phyloP scores from a whole-genome alignment of 1,140 invertebrate genomes.

The Aplysia californica region DNA sequence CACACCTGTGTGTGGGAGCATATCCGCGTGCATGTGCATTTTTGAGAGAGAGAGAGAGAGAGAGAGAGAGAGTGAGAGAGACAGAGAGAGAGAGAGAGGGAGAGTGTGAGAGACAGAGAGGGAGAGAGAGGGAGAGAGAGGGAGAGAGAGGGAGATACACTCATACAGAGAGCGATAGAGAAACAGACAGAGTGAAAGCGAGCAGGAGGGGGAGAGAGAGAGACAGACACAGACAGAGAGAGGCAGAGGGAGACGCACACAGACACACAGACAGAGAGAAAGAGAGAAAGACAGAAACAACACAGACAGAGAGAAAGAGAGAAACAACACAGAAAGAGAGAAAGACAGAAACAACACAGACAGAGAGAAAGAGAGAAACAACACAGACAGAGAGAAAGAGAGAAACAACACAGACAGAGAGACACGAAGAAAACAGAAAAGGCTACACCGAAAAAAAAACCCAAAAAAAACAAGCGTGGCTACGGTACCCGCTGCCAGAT shows the following conservation, averaged over 20 bases:
- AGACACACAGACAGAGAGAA: background rate
- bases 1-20: too few relatives aligned
- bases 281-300: background rate
- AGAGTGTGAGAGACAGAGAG: too few relatives aligned
- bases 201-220: background rate
- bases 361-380: background rate
- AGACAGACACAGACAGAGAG: background rate
- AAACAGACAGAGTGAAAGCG: background rate
- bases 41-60: too few relatives aligned
- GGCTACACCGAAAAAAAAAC: background rate
- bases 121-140: too few relatives aligned
- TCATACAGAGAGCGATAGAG: background rate
- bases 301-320: background rate
- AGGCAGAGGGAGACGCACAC: background rate
- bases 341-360: background rate
- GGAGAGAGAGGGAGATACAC: too few relatives aligned
- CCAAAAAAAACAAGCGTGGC: background rate
- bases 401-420: too few relatives aligned
- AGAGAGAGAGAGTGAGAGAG: too few relatives aligned
- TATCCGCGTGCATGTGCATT: too few relatives aligned
- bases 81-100: too few relatives aligned
- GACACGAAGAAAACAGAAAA: too few relatives aligned
- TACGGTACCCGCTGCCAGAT: constrained; percentile 8
- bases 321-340: background rate
- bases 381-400: background rate